A percentile compares a stretch with the other conserved stretches of the same genome.
Conservation (phyloP, 1,140 invertebrate species). For the Polyergus mexicanus region DNA sequence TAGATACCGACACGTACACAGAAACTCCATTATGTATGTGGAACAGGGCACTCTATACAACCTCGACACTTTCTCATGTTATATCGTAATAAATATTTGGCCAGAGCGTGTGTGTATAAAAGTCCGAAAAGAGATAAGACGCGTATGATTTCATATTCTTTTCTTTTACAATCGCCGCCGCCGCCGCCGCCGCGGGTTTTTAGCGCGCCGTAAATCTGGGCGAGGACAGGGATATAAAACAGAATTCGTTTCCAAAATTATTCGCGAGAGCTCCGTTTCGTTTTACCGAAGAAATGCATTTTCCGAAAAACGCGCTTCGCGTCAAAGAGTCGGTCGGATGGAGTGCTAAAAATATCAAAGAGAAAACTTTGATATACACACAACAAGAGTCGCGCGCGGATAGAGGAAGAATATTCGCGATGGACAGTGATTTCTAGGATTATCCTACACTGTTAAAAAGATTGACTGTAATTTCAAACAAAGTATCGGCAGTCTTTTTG, state of each 20-base stretch:
- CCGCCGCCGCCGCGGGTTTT: conserved; percentile 5
- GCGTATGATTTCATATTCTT: conserved; percentile 24
- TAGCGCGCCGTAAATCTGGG: conserved; percentile 35
- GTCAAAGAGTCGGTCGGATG: too few relatives aligned
- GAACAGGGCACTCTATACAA: conserved; percentile 30
- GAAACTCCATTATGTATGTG: conserved; percentile 59
- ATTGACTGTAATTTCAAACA: too few relatives aligned
- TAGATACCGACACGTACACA: conserved; percentile 38
- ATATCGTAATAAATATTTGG: conserved; percentile 51
- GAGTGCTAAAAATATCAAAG: not conserved
- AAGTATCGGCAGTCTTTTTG: too few relatives aligned
- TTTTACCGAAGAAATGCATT: not conserved
- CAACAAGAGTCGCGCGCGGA: too few relatives aligned
- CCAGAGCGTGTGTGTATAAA: conserved; percentile 29
- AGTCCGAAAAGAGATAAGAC: conserved; percentile 51
- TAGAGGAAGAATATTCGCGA: too few relatives aligned
- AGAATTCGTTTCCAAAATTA: conserved; percentile 38
- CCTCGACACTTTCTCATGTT: conserved; percentile 39
- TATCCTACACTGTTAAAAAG: too few relatives aligned
- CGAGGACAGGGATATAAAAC: conserved; percentile 28
- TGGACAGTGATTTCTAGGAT: not conserved
- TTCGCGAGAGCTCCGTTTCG: not conserved
- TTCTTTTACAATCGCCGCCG: not conserved
- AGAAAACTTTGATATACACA: not conserved
- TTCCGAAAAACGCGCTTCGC: not conserved